These are phyloP conservation scores for Petromus typicus DNA, from an alignment of 2,113 vertebrate species.

Conservation along the genomic window DNA sequence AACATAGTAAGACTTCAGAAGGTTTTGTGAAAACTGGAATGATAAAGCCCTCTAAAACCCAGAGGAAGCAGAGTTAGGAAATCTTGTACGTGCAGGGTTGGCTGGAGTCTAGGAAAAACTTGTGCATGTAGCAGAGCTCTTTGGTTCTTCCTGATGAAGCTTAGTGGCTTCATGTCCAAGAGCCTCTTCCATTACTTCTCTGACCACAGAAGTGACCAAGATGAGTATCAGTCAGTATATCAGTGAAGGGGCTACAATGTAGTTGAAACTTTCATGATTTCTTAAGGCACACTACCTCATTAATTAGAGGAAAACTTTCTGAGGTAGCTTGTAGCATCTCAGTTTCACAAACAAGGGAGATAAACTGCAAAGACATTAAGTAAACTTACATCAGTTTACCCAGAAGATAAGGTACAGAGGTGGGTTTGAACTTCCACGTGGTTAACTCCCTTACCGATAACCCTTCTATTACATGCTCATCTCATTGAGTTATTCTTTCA, in stretches of 20 bases:
- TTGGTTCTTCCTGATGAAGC: background rate
- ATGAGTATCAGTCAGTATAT: background rate
- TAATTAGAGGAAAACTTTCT: background rate
- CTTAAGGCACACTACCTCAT: background rate
- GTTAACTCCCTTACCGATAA: background rate
- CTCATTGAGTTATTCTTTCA: background rate
- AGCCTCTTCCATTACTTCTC: background rate
- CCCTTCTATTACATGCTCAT: background rate
- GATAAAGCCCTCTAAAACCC: background rate
- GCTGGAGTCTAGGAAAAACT: background rate
- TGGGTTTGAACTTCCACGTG: background rate
- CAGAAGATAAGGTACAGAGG: background rate
- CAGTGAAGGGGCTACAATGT: background rate
- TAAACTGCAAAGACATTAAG: background rate
- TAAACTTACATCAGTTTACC: background rate
- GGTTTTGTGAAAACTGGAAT: background rate
- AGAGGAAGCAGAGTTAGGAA: background rate
- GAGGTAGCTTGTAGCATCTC: too few species aligned
- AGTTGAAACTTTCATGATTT: background rate
- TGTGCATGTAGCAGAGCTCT: background rate
- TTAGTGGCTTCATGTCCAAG: background rate
- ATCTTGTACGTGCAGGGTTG: background rate
- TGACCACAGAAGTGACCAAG: background rate
- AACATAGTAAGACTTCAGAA: slow-evolving; percentile 4
- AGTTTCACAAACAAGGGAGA: background rate